Evolutionary conservation across 2,113 vertebrate species (phyloP).

Genomic region (Pungitius pungitius): DNA sequence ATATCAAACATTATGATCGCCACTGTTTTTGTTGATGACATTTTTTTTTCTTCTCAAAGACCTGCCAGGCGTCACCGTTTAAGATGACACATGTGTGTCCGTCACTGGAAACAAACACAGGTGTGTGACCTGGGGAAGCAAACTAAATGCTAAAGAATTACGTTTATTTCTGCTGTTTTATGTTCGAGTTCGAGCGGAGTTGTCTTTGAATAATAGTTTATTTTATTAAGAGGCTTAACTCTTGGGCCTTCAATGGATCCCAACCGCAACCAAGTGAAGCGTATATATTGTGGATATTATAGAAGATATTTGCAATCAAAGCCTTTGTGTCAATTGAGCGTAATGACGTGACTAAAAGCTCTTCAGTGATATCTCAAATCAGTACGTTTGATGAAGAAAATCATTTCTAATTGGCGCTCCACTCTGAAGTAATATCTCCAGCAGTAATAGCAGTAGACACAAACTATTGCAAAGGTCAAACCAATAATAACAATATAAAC

Average conservation of each 20-base stretch:
- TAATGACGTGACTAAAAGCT: neutral
- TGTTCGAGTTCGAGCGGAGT: neutral
- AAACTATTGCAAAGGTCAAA: neutral
- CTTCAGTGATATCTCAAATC: neutral
- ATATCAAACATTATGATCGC: too few relatives aligned
- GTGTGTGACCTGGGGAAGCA: neutral
- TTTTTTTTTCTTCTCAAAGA: neutral
- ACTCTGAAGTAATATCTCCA: neutral
- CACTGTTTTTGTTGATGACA: neutral
- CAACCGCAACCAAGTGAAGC: neutral
- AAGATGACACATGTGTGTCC: neutral
- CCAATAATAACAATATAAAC: neutral
- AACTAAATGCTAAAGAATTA: neutral
- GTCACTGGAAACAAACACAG: neutral
- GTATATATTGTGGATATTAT: neutral
- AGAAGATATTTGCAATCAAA: neutral
- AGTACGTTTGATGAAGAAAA: neutral
- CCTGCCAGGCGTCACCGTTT: neutral
- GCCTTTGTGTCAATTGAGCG: neutral
- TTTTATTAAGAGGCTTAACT: neutral
- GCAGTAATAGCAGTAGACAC: neutral
- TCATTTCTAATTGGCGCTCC: too few relatives aligned
- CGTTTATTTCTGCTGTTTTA: neutral
- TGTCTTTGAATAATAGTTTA: neutral
- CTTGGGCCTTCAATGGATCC: neutral